phyloP scores from a whole-genome alignment of 2,888 invertebrate genomes.

The Campopleginae sp. region DNA sequence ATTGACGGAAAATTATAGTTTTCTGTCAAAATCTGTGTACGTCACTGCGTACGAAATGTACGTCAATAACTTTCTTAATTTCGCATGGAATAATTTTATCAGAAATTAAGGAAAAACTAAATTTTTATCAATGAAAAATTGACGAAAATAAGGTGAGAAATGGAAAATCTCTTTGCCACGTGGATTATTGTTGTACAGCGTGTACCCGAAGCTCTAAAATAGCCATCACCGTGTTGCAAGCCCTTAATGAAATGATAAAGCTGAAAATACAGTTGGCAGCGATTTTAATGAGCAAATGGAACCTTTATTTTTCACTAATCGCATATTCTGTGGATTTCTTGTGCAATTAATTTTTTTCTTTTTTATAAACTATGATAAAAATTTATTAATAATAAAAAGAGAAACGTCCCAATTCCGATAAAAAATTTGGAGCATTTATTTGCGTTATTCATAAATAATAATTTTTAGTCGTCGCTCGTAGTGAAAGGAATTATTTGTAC shows the following conservation, averaged over 20 bases:
- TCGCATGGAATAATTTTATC: background rate
- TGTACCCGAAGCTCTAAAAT: background rate
- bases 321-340: background rate
- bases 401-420: too few relatives aligned
- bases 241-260: constrained; percentile 1
- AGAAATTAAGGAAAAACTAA: background rate
- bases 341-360: background rate
- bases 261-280: background rate
- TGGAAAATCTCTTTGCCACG: background rate
- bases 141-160: background rate
- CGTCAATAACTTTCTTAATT: background rate
- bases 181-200: background rate
- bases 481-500: background rate
- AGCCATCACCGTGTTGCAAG: background rate
- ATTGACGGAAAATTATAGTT: background rate
- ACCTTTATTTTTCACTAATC: constrained; percentile 5
- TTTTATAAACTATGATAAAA: background rate
- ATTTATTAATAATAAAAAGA: background rate
- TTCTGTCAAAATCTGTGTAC: background rate
- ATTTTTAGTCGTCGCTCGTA: background rate
- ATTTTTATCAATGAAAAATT: background rate
- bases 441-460: background rate
- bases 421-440: background rate
- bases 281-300: background rate
- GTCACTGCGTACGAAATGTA: too few relatives aligned